These are phyloP conservation scores for Orthosia cruda DNA, from an alignment of 2,888 invertebrate species.

Conservation along the genomic window DNA sequence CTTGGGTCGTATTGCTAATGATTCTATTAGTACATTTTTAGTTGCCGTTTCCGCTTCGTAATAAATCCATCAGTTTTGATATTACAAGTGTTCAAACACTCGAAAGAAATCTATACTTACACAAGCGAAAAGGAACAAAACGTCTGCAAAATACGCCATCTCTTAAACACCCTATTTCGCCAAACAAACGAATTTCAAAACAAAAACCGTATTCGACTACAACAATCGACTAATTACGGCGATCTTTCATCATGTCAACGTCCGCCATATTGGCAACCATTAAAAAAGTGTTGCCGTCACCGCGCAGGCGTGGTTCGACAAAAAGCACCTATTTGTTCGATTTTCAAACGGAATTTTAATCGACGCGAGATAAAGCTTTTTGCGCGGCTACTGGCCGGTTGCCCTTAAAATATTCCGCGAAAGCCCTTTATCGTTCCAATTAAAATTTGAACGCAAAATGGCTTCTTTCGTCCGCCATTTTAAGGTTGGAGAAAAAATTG, in stretches of 20 bases:
- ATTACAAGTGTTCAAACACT: background rate
- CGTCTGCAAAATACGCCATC: constrained; percentile 25
- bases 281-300: constrained; percentile 76
- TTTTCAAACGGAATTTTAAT: constrained; percentile 79
- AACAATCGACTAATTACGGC: constrained; percentile 69
- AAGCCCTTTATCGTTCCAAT: constrained; percentile 88
- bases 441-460: constrained; percentile 90
- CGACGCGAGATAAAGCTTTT: constrained; percentile 81
- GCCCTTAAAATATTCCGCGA: constrained; percentile 80
- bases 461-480: constrained; percentile 88
- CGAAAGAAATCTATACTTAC: background rate
- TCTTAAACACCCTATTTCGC: constrained; percentile 45
- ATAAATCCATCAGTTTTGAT: constrained; percentile 29
- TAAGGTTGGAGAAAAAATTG: constrained; percentile 76
- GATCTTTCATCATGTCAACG: constrained; percentile 65
- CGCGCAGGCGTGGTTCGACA: constrained; percentile 81
- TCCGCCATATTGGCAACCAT: constrained; percentile 77
- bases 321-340: constrained; percentile 86
- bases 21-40: constrained; percentile 52
- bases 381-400: constrained; percentile 71
- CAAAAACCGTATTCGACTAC: constrained; percentile 58
- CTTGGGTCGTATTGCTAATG: constrained; percentile 61
- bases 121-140: constrained; percentile 16
- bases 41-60: constrained; percentile 39
- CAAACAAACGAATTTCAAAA: constrained; percentile 43